Conservation (phyloP, 2,888 invertebrate species). For the Macrosiphum euphorbiae region DNA sequence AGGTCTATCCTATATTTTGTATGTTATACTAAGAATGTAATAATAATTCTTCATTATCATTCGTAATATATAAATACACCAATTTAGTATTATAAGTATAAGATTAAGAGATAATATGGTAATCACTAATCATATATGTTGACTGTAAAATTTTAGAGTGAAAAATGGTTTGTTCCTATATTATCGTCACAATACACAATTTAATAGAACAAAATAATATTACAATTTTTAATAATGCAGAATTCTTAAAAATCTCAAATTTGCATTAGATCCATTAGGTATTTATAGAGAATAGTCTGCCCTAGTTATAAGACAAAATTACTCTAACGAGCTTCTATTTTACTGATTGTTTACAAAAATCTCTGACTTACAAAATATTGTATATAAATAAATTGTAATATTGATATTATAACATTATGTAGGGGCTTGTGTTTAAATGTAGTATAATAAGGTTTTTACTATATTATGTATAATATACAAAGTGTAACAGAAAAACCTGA, state of each 20-base stretch:
- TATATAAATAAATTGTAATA: no score
- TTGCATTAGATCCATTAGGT: no score
- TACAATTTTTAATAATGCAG: neutral
- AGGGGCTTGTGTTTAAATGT: no score
- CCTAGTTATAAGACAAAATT: no score
- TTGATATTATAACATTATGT: no score
- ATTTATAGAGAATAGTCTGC: no score
- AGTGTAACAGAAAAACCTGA: no score
- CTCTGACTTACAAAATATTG: no score
- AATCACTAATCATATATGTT: neutral
- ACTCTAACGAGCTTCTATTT: no score
- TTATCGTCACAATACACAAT: neutral
- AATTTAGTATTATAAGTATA: neutral
- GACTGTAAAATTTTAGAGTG: neutral
- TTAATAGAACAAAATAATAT: neutral
- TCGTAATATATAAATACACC: neutral
- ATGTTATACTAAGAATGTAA: neutral
- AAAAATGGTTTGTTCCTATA: neutral
- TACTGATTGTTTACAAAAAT: no score
- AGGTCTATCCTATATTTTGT: neutral
- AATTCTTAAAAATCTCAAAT: neutral
- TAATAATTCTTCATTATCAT: neutral
- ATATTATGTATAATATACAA: no score
- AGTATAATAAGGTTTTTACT: no score
- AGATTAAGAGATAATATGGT: neutral